Percentiles rank a stretch among this genome's conserved stretches.
Conservation (phyloP, 1,140 invertebrate genomes). For the Drosophila novamexicana region DNA sequence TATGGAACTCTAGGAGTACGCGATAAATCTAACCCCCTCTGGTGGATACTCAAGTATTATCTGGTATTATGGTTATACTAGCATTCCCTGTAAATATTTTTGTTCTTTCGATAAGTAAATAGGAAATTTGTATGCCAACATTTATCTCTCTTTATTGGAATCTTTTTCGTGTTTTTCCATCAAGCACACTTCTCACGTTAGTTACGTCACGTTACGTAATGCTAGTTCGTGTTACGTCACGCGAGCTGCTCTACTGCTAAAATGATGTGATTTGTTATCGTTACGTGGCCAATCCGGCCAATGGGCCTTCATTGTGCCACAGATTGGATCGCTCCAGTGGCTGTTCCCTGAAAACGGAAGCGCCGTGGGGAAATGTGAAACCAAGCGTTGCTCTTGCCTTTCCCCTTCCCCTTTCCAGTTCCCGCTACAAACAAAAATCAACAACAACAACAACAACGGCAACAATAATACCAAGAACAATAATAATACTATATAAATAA, state of each 20-base stretch:
- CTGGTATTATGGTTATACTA: too few species aligned
- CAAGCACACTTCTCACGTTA: not conserved
- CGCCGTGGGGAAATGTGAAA: slow-evolving; percentile 72
- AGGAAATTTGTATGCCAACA: too few species aligned
- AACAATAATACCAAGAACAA: slow-evolving; percentile 30
- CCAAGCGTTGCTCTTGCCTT: slow-evolving; percentile 68
- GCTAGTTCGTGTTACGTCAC: slow-evolving; percentile 14
- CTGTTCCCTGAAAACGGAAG: slow-evolving; percentile 65
- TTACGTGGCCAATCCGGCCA: slow-evolving; percentile 14
- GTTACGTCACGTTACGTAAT: not conserved
- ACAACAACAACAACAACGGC: slow-evolving; percentile 35
- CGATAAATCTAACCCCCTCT: too few species aligned
- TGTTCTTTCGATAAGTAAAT: too few species aligned
- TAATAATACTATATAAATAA: slow-evolving; percentile 47
- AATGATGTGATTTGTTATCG: slow-evolving; percentile 14
- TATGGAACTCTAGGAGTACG: too few species aligned
- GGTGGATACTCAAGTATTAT: too few species aligned
- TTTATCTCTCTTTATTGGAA: too few species aligned
- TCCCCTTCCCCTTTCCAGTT: slow-evolving; percentile 1
- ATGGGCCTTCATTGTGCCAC: slow-evolving; percentile 12
- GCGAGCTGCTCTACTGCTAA: not conserved
- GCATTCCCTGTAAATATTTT: too few species aligned
- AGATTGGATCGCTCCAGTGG: slow-evolving; percentile 16
- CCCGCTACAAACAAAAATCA: slow-evolving; percentile 14
- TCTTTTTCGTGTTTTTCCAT: not conserved